Conservation (phyloP, 2,888 invertebrate genomes). For the Cataglyphis rosenhaueri region DNA sequence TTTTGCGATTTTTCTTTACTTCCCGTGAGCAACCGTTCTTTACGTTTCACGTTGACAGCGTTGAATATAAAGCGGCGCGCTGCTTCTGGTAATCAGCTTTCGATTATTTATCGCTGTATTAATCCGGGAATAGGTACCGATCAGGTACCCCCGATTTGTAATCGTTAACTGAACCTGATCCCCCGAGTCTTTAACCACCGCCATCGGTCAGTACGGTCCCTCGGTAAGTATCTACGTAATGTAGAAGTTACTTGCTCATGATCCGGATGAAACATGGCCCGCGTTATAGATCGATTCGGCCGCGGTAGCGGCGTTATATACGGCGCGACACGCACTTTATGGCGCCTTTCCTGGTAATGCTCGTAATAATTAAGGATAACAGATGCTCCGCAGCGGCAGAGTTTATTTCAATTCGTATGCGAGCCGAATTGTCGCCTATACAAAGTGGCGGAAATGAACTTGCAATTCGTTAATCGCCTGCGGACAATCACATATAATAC, state of each 20-base stretch:
- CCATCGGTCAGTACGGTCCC: slow-evolving; percentile 45
- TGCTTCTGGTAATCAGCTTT: slow-evolving; percentile 81
- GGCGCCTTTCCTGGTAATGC: slow-evolving; percentile 53
- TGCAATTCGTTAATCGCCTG: slow-evolving; percentile 36
- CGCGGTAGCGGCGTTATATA: slow-evolving; percentile 59
- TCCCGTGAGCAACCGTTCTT: slow-evolving; percentile 34
- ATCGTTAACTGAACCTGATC: slow-evolving; percentile 81
- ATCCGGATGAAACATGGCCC: slow-evolving; percentile 62
- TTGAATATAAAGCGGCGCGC: slow-evolving; percentile 59
- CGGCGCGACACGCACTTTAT: slow-evolving; percentile 51
- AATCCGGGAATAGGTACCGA: slow-evolving; percentile 82
- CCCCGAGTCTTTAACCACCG: slow-evolving; percentile 58
- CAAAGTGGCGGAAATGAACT: slow-evolving; percentile 7
- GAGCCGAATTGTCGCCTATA: slow-evolving; percentile 30
- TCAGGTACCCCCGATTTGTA: slow-evolving; percentile 82
- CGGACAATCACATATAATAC: neutral
- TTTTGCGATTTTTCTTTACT: slow-evolving; percentile 54
- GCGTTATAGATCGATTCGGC: slow-evolving; percentile 60
- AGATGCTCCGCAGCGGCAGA: slow-evolving; percentile 33
- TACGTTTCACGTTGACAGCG: slow-evolving; percentile 61
- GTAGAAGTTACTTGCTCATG: slow-evolving; percentile 66
- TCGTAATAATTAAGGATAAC: slow-evolving; percentile 57
- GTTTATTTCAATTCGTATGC: slow-evolving; percentile 50
- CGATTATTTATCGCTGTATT: slow-evolving; percentile 84
- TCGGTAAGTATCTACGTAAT: slow-evolving; percentile 59